Base-by-base conservation (phyloP, 2,888 invertebrate species). In the Peribatodes rhomboidaria region DNA sequence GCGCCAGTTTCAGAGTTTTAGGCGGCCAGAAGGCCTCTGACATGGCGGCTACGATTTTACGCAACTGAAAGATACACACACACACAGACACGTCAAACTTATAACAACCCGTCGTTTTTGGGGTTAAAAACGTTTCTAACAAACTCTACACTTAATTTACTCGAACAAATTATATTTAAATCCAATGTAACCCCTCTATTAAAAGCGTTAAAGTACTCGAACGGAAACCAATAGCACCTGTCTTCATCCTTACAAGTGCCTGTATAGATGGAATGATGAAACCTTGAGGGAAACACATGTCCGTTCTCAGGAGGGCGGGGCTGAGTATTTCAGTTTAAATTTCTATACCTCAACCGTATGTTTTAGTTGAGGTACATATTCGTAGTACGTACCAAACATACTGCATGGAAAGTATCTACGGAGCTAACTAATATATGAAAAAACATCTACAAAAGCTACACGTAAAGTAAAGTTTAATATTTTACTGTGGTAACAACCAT, bases 201-300 rank as follows among this genome's bases (percentile, higher is more conserved):
- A 0, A 11, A 11, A 42, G 0, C 4, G 18, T 18, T 1, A 9
- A 11, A 11, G 11, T 20, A 20, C 11, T 0, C 1, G 2, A 16
- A 10, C n/a, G n/a, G n/a, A n/a, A n/a, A n/a, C n/a, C 2, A 37
- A 7, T 13, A 2, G 2, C 13, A 13, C 9, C 18, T 42, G 52
- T 18, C 52, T 58, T 16, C 18, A 11, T 16, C 11, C 42, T 20
- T 20, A 42, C 16, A 20, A 42, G 11, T 20, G 16, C 22, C n/a
- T 9, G 42, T 42, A 31, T 4, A 9, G 22, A 39, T 7, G n/a
- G 13, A 13, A 9, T 14, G 27, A 31, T 31, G n/a, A 55, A 55
- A 53, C 67, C 69, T 70, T 72, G 67, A 54, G 47, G 46, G 53
- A 42, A 37, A 46, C 69, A 73, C 62, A 60, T 71, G 71, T 58